Percentiles rank a stretch among this genome's conserved stretches.
Conservation (phyloP, 2,113 vertebrate species). For the Chunga burmeisteri region DNA sequence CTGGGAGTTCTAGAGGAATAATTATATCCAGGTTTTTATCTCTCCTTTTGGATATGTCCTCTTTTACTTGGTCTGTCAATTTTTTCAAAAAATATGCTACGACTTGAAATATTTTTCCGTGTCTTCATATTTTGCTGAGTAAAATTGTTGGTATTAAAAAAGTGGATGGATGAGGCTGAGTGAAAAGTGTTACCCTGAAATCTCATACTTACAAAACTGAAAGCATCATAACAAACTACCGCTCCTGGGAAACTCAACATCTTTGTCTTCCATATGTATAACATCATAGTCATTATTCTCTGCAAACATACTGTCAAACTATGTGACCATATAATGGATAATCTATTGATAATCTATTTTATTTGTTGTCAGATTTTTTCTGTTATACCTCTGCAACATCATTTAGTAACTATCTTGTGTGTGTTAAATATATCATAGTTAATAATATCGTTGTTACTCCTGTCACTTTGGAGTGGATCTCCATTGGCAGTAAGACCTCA, state of each 20-base stretch:
- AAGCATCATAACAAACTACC: background rate
- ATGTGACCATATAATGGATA: background rate
- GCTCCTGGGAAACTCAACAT: background rate
- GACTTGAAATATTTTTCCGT: background rate
- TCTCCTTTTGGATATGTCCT: background rate
- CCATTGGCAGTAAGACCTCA: background rate
- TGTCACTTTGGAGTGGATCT: background rate
- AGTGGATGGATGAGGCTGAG: background rate
- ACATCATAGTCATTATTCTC: background rate
- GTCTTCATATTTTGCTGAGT: background rate
- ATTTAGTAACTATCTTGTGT: accelerated
- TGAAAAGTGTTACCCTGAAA: background rate
- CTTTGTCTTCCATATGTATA: background rate
- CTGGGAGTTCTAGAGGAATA: background rate
- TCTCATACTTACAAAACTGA: background rate
- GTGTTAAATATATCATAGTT: background rate
- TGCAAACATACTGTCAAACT: background rate
- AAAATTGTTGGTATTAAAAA: background rate
- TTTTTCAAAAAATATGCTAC: background rate
- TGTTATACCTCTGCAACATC: background rate
- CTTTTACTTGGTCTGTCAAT: background rate
- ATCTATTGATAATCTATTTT: background rate
- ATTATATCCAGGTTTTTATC: background rate
- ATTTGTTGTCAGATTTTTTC: background rate
- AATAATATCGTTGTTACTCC: background rate